These are phyloP conservation scores for Mallotus villosus DNA, from an alignment of 2,797 vertebrate species.

Conservation along the genomic window DNA sequence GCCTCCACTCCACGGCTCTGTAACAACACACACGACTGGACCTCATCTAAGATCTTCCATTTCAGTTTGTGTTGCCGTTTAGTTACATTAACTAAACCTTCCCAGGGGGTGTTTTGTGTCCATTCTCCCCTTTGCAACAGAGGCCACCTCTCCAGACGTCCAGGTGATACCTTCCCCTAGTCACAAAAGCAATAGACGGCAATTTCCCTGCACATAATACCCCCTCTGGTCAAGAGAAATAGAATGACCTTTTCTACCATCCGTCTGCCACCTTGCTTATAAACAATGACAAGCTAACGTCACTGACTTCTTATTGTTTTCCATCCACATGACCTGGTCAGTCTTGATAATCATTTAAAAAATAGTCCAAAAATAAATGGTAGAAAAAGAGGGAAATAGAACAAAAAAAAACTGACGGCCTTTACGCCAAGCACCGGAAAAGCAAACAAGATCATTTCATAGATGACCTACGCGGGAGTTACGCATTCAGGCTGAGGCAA, in stretches of 20 bases:
- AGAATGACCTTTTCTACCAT: constrained; percentile 74
- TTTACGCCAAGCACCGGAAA: constrained; percentile 44
- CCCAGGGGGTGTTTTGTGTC: constrained; percentile 76
- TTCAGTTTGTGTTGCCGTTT: neutral
- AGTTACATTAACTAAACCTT: constrained; percentile 42
- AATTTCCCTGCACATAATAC: constrained; percentile 75
- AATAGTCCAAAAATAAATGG: neutral
- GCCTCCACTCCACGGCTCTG: neutral
- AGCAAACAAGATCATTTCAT: constrained; percentile 66
- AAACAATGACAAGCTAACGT: constrained; percentile 71
- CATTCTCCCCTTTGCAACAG: constrained; percentile 64
- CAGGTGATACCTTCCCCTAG: constrained; percentile 76
- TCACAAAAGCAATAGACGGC: constrained; percentile 77
- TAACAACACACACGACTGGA: constrained; percentile 39
- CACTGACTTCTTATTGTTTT: constrained; percentile 51
- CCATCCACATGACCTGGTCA: constrained; percentile 11
- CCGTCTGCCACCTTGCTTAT: constrained; percentile 45
- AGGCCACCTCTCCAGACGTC: constrained; percentile 75
- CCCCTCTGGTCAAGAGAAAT: constrained; percentile 78
- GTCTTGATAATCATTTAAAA: constrained; percentile 34
- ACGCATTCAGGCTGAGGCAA: constrained; percentile 53
- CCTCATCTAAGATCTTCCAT: constrained; percentile 25
- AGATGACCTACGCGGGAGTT: constrained; percentile 52
- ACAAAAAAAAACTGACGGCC: constrained; percentile 30
- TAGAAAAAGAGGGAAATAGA: neutral